A percentile compares a stretch with the other conserved stretches of the same genome.
Evolutionary conservation across 2,797 vertebrate species (phyloP).

Genomic region (Sebastes hubbsi): DNA sequence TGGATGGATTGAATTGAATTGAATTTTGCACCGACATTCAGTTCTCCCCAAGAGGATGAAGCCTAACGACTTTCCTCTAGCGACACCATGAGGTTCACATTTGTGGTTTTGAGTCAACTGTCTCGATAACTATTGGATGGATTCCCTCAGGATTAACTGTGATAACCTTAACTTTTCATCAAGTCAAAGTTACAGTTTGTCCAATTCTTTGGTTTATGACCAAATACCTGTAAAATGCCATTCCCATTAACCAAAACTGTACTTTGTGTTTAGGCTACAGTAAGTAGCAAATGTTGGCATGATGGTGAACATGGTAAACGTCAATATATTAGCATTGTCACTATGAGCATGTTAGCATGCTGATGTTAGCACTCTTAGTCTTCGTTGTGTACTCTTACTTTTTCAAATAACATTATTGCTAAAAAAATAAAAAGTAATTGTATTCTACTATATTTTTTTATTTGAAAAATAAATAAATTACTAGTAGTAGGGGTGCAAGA

Average conservation of each 20-base stretch:
- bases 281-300: background rate
- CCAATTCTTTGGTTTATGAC: no score
- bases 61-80: background rate
- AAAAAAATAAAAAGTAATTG: background rate
- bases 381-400: background rate
- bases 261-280: background rate
- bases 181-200: no score
- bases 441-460: background rate
- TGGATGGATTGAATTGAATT: background rate
- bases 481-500: fast-evolving
- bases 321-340: background rate
- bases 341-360: background rate
- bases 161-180: no score
- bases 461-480: background rate
- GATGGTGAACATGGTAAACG: background rate
- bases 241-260: background rate
- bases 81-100: background rate
- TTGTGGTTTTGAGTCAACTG: background rate
- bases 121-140: background rate
- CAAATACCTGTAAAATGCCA: background rate
- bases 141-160: background rate
- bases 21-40: background rate
- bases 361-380: background rate
- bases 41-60: background rate
- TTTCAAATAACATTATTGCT: background rate